These are phyloP conservation scores for Frankliniella fusca DNA, from an alignment of 2,888 invertebrate genomes.

Conservation along the genomic window DNA sequence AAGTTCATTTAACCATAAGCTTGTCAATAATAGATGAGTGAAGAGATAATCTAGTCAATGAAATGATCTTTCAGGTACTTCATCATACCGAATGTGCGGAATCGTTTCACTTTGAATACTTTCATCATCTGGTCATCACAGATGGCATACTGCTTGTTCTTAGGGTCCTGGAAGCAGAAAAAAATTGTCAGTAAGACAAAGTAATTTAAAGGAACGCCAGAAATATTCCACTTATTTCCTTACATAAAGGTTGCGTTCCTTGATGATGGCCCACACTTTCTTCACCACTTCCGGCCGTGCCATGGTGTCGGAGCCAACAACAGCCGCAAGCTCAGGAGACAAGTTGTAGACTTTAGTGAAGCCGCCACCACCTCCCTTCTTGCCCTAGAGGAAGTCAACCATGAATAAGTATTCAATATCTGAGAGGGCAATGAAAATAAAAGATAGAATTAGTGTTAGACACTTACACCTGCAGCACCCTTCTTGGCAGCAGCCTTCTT, in stretches of 20 bases:
- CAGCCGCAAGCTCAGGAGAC: constrained; percentile 76
- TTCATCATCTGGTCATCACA: constrained; percentile 86
- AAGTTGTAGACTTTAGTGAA: constrained; percentile 81
- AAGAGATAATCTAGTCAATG: constrained; percentile 41
- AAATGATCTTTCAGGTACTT: constrained; percentile 92
- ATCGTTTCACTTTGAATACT: constrained; percentile 83
- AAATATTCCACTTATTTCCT: constrained; percentile 40
- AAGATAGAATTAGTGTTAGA: not conserved
- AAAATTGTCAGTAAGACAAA: constrained; percentile 33
- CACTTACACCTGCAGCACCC: constrained; percentile 47
- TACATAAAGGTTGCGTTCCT: constrained; percentile 76
- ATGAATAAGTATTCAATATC: not conserved
- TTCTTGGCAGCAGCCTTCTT: constrained; percentile 46
- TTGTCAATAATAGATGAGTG: not conserved
- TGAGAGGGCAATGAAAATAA: constrained; percentile 13
- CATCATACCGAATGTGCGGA: constrained; percentile 96
- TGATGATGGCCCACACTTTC: constrained; percentile 84
- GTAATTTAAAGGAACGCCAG: not conserved
- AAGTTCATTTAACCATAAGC: not conserved
- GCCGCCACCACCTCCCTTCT: constrained; percentile 57
- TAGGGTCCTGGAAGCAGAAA: constrained; percentile 65
- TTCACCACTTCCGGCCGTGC: constrained; percentile 87
- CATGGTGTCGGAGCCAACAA: constrained; percentile 79
- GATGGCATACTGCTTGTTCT: constrained; percentile 90
- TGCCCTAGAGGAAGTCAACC: constrained; percentile 36